Evolutionary conservation across 1,140 invertebrate species (phyloP).

Genomic region (Cyphomyrmex costatus): DNA sequence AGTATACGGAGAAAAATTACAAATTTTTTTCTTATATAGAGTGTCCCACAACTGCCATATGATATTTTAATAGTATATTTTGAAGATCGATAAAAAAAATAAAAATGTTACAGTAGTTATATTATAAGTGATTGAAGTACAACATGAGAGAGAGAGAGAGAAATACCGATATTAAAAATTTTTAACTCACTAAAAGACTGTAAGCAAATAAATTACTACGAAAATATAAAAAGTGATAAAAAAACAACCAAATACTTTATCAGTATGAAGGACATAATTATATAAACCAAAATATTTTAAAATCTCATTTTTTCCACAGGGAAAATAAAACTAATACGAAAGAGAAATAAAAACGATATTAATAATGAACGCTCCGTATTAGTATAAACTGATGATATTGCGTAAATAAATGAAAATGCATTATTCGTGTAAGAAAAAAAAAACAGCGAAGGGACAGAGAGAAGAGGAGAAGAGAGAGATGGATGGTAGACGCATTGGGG

Average conservation of each 20-base stretch:
- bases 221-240: no score
- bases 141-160: no score
- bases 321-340: no score
- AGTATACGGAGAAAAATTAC: constrained; percentile 16
- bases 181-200: no score
- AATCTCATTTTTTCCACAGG: no score
- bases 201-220: no score
- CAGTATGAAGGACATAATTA: no score
- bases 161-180: no score
- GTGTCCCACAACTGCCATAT: background rate
- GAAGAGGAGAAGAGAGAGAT: background rate
- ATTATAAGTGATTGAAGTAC: background rate
- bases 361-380: no score
- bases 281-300: no score
- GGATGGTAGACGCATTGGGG: background rate
- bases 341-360: no score
- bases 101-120: background rate
- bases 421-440: background rate
- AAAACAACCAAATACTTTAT: no score
- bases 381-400: background rate
- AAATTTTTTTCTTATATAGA: constrained; percentile 15
- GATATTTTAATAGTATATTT: background rate
- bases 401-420: background rate
- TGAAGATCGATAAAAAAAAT: background rate
- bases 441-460: background rate